Base-by-base conservation (phyloP, 2,888 invertebrate genomes). In the Pegoplata infirma region DNA sequence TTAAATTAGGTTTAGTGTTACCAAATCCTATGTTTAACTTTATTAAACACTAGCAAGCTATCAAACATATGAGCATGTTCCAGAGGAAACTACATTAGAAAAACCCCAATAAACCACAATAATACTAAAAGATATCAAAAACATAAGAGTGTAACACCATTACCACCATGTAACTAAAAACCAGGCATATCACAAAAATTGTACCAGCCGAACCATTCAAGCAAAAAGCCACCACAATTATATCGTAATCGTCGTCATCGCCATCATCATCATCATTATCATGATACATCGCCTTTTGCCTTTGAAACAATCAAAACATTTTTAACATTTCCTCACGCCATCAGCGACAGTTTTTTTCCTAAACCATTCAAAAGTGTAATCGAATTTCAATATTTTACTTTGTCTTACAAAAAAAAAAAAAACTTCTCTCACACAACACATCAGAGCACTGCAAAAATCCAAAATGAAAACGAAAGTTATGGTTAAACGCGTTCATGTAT, bases 271-370 rank as follows among this genome's bases (percentile, higher is more conserved):
- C 73, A 51, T 51, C 14, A 61, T 53, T 58, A 61, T 16, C 68
- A 61, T 68, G 23, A 69, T 63, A 32, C 55, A 68, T 73, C 68
- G 73, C 77, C 77, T 61, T 61, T 71, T 77, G 71, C 69, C 67
- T 74, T 75, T 77, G 71, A 80, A 77, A 82, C 84, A 84, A 86
- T 86, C 85, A 84, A 84, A 86, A 86, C 85, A 86, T 87, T 84
- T 83, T 84, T 84, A 83, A 85, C 87, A 86, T 87, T 86, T 87
- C 87, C 86, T 87, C 86, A 87, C 88, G 86, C 86, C 88, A 84
- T 83, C 84, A 86, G 85, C 85, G 81, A 84, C 81, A 81, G 79
- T 82, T 81, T 78, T n/a, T n/a, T 71, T 58, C 68, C 71, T 67
- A 63, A 71, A 69, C 75, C 63, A 75, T 75, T 63, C 49, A 75